Base-by-base conservation (phyloP, 2,888 invertebrate species). In the Brachypalpus laphriformis region DNA sequence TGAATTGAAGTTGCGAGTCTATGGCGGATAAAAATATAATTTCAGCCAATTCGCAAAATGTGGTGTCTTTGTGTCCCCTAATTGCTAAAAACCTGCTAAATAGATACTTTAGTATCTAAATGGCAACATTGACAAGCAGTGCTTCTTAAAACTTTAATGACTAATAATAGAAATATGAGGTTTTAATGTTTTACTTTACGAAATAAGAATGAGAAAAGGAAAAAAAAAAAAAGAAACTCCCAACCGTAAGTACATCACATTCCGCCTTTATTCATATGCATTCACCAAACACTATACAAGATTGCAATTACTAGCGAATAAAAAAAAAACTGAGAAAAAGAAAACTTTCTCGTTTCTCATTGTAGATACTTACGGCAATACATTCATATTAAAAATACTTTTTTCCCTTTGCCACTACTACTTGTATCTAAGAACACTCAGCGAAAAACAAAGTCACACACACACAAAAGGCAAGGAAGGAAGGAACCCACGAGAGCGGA, bases 341-440 rank as follows among this genome's bases (percentile, higher is more conserved):
- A 82, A 82, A 77, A 77, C 82, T 82, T 82, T 82, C 68, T 61
- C 54, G 16, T 74, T 45, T 18, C 28, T 70, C 47, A 56, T 68
- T 61, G 61, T 45, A 45, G 42, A 74, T 65, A 59, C 40, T 28
- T 49, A 40, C 14, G 40, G 40, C 14, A 14, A 40, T 14, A 40
- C 5, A 40, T 14, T 14, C 5, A 14, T 14, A 40, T 40, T 40
- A 66, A 70, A 70, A 70, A 70, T 8, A 9, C 16, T 51, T 61
- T 68, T 47, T 61, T 61, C 20, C 56, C 7, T 37, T 22, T 42
- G n/a, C 40, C 45, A 20, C 51, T 54, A 14, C 61, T 61, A 28
- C 68, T 75, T 49, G 34, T 37, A 47, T 75, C 49, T 51, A 49
- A 22, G 25, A 59, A 56, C 18, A 11, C 20, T 57, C 51, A 40